Evolutionary conservation across 2,113 vertebrate species (phyloP), one percentile per base, ranked within the genome.

Genomic region (Bolborhynchus lineola): DNA sequence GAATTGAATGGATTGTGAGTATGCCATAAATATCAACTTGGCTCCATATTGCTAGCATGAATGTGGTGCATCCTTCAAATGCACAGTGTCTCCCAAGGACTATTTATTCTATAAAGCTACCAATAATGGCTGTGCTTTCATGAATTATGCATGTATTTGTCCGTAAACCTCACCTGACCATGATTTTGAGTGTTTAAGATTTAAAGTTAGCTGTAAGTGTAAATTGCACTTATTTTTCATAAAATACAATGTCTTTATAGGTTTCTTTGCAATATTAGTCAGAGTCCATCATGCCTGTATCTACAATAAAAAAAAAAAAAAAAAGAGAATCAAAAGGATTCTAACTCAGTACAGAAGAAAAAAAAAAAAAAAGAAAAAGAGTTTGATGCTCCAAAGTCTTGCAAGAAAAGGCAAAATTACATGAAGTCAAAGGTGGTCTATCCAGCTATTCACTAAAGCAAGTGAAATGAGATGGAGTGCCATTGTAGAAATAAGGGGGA

Each of bases 141-240:
- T 96, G 95, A 94, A 96, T 96, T 94, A 96, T 95, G 35, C 86
- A 96, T 95, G 6, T 62, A 25, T 89, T 93, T 95, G 65, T 94
- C 76, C 69, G 77, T 72, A 93, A 89, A 69, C 77, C n/a, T 80
- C 88, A 95, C 82, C 95, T 95, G 82, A 50, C 49, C 3, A 1
- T 79, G 86, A 83, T 94, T 85, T 86, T 80, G 92, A 81, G 57
- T 82, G 53, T 92, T 96, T 86, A 93, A 74, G 65, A 84, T 69
- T 84, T 84, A 77, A 94, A 91, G 41, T 39, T 86, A 44, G 35
- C 57, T 95, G 11, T 75, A 86, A 68, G 46, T 82, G 39, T 63
- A 93, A 86, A 86, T 90, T 90, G 65, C 52, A 86, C 69, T 5
- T 85, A 65, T 81, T 94, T 93, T 88, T 91, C 57, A 59, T 93